Conservation (phyloP, 2,888 invertebrate species). For the Amphipyra berbera region DNA sequence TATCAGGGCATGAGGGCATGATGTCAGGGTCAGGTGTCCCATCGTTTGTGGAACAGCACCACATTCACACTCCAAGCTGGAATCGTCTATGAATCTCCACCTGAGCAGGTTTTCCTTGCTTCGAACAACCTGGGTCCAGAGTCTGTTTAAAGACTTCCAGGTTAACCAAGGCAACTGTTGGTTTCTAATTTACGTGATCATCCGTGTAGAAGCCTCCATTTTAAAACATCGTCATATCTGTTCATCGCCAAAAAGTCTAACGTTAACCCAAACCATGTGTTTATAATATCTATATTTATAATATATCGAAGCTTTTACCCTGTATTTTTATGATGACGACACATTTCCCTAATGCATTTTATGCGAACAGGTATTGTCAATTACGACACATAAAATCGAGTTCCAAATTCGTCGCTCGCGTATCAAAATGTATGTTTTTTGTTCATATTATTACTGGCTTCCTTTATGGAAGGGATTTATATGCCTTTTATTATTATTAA, state of each 20-base stretch:
- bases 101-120: too few relatives aligned
- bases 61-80: too few relatives aligned
- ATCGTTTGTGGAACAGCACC: too few relatives aligned
- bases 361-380: conserved; percentile 53
- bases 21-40: too few relatives aligned
- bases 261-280: background rate
- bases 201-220: background rate
- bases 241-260: background rate
- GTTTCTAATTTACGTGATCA: too few relatives aligned
- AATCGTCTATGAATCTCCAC: too few relatives aligned
- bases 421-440: conserved; percentile 40
- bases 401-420: conserved; percentile 28
- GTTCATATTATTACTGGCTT: conserved; percentile 29
- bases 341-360: conserved; percentile 52
- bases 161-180: too few relatives aligned
- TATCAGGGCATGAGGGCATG: too few relatives aligned
- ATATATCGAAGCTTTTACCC: conserved; percentile 35
- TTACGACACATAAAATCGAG: conserved; percentile 48
- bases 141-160: too few relatives aligned
- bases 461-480: conserved; percentile 33
- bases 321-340: conserved; percentile 46
- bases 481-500: conserved; percentile 45
- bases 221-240: conserved; percentile 4
- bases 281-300: conserved; percentile 13
- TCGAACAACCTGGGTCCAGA: too few relatives aligned